These are phyloP conservation scores for Campoletis sonorensis DNA, from an alignment of 1,140 invertebrate species.

Conservation along the genomic window DNA sequence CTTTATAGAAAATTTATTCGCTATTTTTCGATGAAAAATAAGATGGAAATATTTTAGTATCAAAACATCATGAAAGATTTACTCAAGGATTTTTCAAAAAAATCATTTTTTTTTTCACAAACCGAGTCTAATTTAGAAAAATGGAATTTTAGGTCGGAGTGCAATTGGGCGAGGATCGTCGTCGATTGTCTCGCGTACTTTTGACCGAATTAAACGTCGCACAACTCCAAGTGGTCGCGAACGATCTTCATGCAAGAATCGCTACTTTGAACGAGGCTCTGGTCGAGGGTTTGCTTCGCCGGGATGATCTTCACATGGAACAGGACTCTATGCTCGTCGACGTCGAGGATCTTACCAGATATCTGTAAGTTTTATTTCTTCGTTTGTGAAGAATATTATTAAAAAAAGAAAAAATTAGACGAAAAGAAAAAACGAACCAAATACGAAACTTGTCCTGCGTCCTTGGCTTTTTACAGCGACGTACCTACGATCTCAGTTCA, in stretches of 20 bases:
- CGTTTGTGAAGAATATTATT: background rate
- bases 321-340: slow-evolving; percentile 98
- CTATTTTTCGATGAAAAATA: too few relatives aligned
- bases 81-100: too few relatives aligned
- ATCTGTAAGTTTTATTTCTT: slow-evolving; percentile 82
- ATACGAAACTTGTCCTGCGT: background rate
- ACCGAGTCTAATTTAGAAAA: too few relatives aligned
- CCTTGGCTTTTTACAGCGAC: background rate
- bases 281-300: slow-evolving; percentile 89
- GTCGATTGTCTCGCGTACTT: slow-evolving; percentile 88
- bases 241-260: slow-evolving; percentile 95
- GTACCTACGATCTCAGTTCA: background rate
- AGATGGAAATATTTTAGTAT: too few relatives aligned
- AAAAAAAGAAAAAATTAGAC: slow-evolving; percentile 13
- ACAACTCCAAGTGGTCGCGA: slow-evolving; percentile 96
- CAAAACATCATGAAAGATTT: too few relatives aligned
- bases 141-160: slow-evolving; percentile 83
- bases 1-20: too few relatives aligned
- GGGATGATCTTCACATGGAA: slow-evolving; percentile 97
- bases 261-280: slow-evolving; percentile 93
- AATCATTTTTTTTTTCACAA: too few relatives aligned
- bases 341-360: slow-evolving; percentile 96
- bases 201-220: slow-evolving; percentile 95
- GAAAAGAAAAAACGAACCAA: background rate
- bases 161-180: slow-evolving; percentile 87